Evolutionary conservation across 2,888 invertebrate species (phyloP), one percentile per base, ranked within the genome.

Genomic region (Drosophila robusta): DNA sequence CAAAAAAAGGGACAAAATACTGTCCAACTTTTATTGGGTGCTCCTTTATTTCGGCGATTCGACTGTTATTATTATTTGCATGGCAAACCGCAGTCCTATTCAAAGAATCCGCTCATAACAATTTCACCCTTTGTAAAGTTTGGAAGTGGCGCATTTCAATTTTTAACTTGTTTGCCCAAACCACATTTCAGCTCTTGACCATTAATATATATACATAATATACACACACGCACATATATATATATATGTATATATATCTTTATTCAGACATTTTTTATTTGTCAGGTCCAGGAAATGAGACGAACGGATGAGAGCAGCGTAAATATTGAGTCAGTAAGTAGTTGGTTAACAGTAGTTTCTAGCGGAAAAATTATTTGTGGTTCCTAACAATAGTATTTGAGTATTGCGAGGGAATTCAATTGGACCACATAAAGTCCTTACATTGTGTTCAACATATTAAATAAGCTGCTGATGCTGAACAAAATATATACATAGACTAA

Each of bases 21-120:
- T 57, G 60, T 44, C 56, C 11, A 70, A 77, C 78, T 87, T 83
- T 82, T 69, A 78, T 69, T 66, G 47, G 70, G 38, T 49, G 49
- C 62, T 66, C 49, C 65, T 75, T 86, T 70, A 70, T 78, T 87
- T 72, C 42, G 78, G 54, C 70, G 61, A 77, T 75, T 86, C 42
- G 51, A 68, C 65, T 76, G 67, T 86, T 83, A 83, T 82, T 82
- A 84, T 87, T 83, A 87, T 83, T 84, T 84, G 86, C 70, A 69
- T 76, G 66, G 75, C 67, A 56, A 62, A 52, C 76, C 80, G 60
- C 61, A 60, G 46, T 42, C 44, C 62, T 26, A 47, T 51, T 58
- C 68, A 52, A 24, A 22, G 52, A 45, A 55, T 56, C 67, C 74
- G 64, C 76, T 67, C 64, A 69, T 54, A 83, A 77, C 74, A 69